Conservation (phyloP, 2,113 vertebrate species). For the Ancistrus triradiatus region DNA sequence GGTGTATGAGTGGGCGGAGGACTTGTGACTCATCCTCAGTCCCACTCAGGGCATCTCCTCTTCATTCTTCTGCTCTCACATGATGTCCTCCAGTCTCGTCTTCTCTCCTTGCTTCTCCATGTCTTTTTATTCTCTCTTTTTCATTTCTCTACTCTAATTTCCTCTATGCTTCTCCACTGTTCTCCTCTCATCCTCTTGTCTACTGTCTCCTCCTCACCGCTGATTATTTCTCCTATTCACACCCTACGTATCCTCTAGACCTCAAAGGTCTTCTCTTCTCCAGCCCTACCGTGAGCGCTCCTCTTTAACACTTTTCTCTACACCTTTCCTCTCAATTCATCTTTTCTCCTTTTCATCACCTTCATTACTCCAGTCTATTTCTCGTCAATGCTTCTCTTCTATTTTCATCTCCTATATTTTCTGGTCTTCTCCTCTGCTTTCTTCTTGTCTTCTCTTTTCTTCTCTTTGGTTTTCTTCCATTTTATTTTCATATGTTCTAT, state of each 20-base stretch:
- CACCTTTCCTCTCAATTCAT: neutral
- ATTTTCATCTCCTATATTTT: neutral
- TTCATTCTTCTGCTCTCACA: neutral
- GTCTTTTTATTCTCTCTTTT: neutral
- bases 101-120: neutral
- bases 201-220: neutral
- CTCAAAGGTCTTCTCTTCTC: no score
- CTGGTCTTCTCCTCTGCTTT: neutral
- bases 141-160: neutral
- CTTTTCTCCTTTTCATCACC: neutral
- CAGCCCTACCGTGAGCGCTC: no score
- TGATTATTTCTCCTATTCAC: neutral
- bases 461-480: neutral
- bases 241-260: neutral
- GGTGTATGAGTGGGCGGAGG: conserved; percentile 47
- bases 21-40: conserved; percentile 47
- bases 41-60: conserved; percentile 33
- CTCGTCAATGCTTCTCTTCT: no score
- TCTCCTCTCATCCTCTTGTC: neutral
- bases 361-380: no score
- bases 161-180: neutral
- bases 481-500: neutral
- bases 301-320: neutral
- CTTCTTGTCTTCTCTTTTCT: neutral
- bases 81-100: neutral